phyloP scores from a whole-genome alignment of 2,888 invertebrate species.

The Seira musarum region DNA sequence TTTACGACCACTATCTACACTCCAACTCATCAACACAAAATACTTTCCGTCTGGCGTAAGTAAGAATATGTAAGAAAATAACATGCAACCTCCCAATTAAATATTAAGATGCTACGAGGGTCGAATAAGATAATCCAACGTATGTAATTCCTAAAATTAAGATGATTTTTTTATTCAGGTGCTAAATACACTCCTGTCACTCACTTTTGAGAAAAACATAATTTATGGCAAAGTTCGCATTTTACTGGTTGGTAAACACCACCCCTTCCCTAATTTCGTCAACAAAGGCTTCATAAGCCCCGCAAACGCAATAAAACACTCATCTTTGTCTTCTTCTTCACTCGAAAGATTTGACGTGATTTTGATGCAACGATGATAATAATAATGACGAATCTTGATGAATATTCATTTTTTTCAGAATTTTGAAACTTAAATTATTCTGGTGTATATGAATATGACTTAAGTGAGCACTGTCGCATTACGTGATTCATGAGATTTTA shows the following conservation, averaged over 20 bases:
- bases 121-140: too few species aligned
- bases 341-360: not conserved
- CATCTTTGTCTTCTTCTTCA: not conserved
- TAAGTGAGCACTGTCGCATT: not conserved
- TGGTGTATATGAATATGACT: not conserved
- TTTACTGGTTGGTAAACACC: not conserved
- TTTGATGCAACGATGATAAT: not conserved
- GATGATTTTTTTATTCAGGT: not conserved
- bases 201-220: not conserved
- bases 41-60: too few species aligned
- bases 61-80: too few species aligned
- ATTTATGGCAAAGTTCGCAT: not conserved
- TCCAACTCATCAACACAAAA: too few species aligned
- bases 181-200: not conserved
- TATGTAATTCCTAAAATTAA: not conserved
- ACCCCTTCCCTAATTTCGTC: not conserved
- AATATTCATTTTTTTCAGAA: not conserved
- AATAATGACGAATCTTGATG: not conserved
- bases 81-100: too few species aligned
- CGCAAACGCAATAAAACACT: not conserved
- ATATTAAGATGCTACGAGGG: too few species aligned
- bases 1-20: too few species aligned
- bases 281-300: too few species aligned
- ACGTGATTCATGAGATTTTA: not conserved
- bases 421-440: not conserved